Conservation (phyloP, 1,140 invertebrate genomes). For the Theocolax elegans region DNA sequence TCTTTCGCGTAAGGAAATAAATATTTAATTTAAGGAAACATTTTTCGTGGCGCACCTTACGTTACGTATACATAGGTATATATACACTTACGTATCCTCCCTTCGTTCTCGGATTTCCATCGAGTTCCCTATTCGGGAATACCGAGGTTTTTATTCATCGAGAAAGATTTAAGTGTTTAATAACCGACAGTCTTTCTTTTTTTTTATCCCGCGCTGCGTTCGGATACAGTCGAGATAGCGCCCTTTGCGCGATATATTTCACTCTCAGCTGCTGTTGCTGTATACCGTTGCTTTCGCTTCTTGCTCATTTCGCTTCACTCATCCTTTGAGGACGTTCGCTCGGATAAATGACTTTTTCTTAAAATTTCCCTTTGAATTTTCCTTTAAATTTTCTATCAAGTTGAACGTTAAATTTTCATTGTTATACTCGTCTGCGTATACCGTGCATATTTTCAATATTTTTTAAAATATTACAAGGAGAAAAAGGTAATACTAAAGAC, state of each 20-base stretch:
- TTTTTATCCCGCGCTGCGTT: too few relatives aligned
- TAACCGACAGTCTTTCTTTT: conserved; percentile 49
- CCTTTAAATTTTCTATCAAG: too few relatives aligned
- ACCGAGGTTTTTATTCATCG: conserved; percentile 34
- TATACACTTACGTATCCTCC: conserved; percentile 24
- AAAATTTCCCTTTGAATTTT: conserved; percentile 26
- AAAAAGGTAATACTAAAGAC: too few relatives aligned
- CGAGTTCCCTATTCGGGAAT: not conserved
- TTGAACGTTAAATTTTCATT: too few relatives aligned
- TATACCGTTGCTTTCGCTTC: conserved; percentile 21
- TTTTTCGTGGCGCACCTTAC: conserved; percentile 17
- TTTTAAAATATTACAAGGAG: too few relatives aligned
- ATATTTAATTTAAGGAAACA: conserved; percentile 44
- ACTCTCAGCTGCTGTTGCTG: too few relatives aligned
- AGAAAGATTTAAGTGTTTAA: conserved; percentile 62
- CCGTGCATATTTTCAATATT: too few relatives aligned
- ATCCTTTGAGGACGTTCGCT: conserved; percentile 38
- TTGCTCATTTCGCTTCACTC: conserved; percentile 35
- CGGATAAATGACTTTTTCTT: too few relatives aligned
- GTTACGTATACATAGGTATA: too few relatives aligned
- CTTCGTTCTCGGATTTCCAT: not conserved
- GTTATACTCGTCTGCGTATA: too few relatives aligned
- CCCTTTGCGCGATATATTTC: conserved; percentile 47
- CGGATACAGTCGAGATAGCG: conserved; percentile 41
- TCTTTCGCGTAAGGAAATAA: too few relatives aligned